Base-by-base conservation (phyloP, 2,113 vertebrate species). In the Channa maculata region DNA sequence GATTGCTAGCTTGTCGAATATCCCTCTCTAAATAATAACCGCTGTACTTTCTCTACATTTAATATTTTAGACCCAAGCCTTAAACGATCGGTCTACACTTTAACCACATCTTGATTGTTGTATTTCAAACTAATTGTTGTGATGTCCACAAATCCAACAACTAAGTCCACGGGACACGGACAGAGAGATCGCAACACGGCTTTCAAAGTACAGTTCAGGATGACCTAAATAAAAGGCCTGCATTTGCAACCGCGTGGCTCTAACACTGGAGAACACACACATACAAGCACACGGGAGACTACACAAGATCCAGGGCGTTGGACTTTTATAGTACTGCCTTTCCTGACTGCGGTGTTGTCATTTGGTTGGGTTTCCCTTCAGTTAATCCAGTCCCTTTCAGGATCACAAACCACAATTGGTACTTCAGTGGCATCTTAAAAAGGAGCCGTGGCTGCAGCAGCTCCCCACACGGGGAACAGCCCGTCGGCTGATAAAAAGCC, bases 401-500 rank as follows among this genome's bases (percentile, higher is more conserved):
- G 64, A 80, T 80, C 50, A 71, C 61, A 68, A 64, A 15, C 53
- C 36, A 60, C 67, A 57, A 65, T 39, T 33, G 45, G 48, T 74
- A 51, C 55, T 69, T 79, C 58, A 57, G 55, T 12, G 38, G n/a
- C 12, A 65, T 44, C 43, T 72, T 61, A 50, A 75, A 73, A 48
- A 59, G 60, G 45, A 76, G 33, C 78, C 3, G 68, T 38, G 71
- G 59, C 78, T 38, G 72, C 64, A 64, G 81, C 65, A 55, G 75
- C 54, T 65, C 62, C 48, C 6, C 45, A 13, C 64, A 46, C 15
- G 34, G 36, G 48, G 53, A 79, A n/a, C 84, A 73, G 81, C 63
- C 43, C 74, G 81, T 65, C 38, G 8, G 74, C 82, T 54, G 77
- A 90, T 72, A 79, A 85, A 80, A 78, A 65, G 61, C 4, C 67